Evolutionary conservation across 2,113 vertebrate genomes (phyloP).

Genomic region (Petrocephalus zakoni): DNA sequence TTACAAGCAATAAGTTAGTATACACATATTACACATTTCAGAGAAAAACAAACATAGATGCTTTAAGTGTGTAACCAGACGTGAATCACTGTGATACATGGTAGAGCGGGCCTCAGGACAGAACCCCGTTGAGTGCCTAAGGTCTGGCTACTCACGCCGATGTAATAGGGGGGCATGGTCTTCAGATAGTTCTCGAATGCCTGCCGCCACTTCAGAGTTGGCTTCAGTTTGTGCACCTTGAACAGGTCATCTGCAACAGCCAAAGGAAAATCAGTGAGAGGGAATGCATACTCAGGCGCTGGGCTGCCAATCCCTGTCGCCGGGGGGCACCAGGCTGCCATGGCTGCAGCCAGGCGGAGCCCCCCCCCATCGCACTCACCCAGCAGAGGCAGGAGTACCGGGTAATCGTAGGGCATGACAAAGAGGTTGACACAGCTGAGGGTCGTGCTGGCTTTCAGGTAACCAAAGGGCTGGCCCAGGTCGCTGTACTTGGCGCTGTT

Average conservation of each 20-base stretch:
- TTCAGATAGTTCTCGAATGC: conserved; percentile 96
- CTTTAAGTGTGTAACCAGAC: background rate
- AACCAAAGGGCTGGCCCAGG: conserved; percentile 90
- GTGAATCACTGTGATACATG: background rate
- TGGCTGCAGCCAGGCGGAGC: background rate
- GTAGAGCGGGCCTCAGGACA: background rate
- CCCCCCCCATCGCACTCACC: conserved; percentile 59
- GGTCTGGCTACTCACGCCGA: conserved; percentile 72
- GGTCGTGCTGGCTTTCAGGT: conserved; percentile 94
- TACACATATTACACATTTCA: background rate
- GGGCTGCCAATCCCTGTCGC: no score
- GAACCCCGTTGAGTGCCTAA: background rate
- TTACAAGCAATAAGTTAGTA: background rate
- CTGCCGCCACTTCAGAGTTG: conserved; percentile 90
- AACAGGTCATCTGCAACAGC: conserved; percentile 82
- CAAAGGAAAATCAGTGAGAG: conserved; percentile 15
- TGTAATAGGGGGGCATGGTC: conserved; percentile 95
- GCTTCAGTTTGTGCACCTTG: conserved; percentile 96
- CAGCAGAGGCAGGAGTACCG: conserved; percentile 87
- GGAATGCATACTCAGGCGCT: no score
- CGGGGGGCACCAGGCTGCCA: no score
- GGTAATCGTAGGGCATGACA: conserved; percentile 98
- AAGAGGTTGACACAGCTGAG: conserved; percentile 96
- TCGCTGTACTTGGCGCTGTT: conserved; percentile 98
- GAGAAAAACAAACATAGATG: background rate